Conservation (phyloP, 2,888 invertebrate genomes). For the Ctena decussata region DNA sequence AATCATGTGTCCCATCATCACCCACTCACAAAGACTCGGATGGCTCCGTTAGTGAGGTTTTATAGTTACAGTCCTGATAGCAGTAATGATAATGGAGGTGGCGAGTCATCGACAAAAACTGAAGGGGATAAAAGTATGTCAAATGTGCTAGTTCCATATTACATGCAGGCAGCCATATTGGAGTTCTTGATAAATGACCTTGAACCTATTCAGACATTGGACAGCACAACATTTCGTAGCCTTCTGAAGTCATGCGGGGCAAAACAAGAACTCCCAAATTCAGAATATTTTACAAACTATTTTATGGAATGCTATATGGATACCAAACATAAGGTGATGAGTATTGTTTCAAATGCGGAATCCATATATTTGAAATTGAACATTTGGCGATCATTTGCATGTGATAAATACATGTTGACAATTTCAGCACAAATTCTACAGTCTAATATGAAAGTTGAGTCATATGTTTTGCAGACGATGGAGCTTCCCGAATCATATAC, state of each 20-base stretch:
- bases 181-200: constrained; percentile 60
- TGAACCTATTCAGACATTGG: constrained; percentile 46
- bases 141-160: background rate
- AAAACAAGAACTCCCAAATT: constrained; percentile 30
- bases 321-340: constrained; percentile 27
- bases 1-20: constrained; percentile 64
- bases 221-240: constrained; percentile 56
- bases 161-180: constrained; percentile 44
- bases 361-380: constrained; percentile 56
- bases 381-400: constrained; percentile 49
- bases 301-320: constrained; percentile 39
- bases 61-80: background rate
- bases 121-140: background rate
- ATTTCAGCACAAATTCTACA: constrained; percentile 47
- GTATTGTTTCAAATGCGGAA: constrained; percentile 21
- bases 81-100: background rate
- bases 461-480: constrained; percentile 43
- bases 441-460: constrained; percentile 41
- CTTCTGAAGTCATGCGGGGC: constrained; percentile 49
- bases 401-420: constrained; percentile 40
- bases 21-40: background rate
- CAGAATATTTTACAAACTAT: constrained; percentile 32
- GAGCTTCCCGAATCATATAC: constrained; percentile 25
- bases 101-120: background rate
- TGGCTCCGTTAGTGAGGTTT: background rate